These are phyloP conservation scores for Dynastes hyllus DNA, from an alignment of 2,888 invertebrate genomes.

Conservation along the genomic window DNA sequence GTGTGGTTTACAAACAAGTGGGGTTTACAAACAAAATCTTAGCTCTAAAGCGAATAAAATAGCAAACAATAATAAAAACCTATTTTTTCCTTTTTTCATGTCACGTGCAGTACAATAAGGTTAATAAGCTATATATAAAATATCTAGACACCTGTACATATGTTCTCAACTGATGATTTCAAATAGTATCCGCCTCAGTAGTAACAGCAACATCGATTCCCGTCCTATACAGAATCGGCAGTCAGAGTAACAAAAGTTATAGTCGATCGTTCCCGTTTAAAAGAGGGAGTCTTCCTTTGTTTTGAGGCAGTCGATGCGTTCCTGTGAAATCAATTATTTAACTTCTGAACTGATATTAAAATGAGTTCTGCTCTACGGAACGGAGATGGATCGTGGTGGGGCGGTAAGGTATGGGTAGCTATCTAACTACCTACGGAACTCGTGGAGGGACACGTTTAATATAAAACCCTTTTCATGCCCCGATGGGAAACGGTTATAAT, in stretches of 20 bases:
- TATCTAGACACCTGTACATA: too few species aligned
- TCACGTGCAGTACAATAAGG: too few species aligned
- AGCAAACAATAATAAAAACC: too few species aligned
- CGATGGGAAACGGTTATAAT: slow-evolving; percentile 24
- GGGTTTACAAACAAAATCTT: too few species aligned
- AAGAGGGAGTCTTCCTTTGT: slow-evolving; percentile 55
- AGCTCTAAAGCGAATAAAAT: too few species aligned
- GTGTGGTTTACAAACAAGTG: too few species aligned
- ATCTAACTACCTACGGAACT: slow-evolving; percentile 21
- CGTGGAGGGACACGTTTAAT: slow-evolving; percentile 36
- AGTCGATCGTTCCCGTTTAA: slow-evolving; percentile 56
- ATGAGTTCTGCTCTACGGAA: slow-evolving; percentile 54
- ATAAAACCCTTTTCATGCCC: slow-evolving; percentile 37
- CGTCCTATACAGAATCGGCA: background rate
- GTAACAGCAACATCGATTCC: background rate
- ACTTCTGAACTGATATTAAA: slow-evolving; percentile 61
- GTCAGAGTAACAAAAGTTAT: slow-evolving; percentile 58
- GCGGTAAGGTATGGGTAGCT: slow-evolving; percentile 4
- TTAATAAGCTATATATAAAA: too few species aligned
- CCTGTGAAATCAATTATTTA: slow-evolving; percentile 61
- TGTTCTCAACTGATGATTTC: background rate
- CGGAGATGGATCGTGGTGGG: background rate
- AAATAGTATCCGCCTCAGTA: background rate
- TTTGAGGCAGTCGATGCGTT: slow-evolving; percentile 58
- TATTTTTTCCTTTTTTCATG: too few species aligned